Evolutionary conservation across 92 coral and sea anemone species (phyloP), one percentile per base, ranked within the genome.

Genomic region (Paramuricea clavata): DNA sequence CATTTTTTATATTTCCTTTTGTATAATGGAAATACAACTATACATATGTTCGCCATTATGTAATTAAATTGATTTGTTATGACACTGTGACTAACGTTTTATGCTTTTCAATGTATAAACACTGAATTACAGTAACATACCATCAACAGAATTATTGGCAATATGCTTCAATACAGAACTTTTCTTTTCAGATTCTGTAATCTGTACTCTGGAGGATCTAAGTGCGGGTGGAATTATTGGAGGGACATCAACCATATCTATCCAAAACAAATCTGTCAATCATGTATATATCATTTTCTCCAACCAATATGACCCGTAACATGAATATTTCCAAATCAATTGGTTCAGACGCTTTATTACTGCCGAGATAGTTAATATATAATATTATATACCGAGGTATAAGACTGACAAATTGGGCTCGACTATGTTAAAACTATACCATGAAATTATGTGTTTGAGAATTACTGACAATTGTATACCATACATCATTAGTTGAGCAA

Each of bases 401-500:
- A 4, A 11, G 12, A 56, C 2, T 4, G 12, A 56, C 21, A 17
- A 3, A 23, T n/a, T n/a, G n/a, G n/a, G n/a, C n/a, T n/a, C n/a
- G n/a, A n/a, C n/a, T n/a, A n/a, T n/a, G n/a, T n/a, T n/a, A n/a
- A n/a, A n/a, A n/a, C n/a, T n/a, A n/a, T n/a, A n/a, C n/a, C n/a
- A n/a, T n/a, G n/a, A n/a, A n/a, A n/a, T n/a, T n/a, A n/a, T n/a
- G n/a, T n/a, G 64, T 56, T 56, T 2, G 5, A 56, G 22, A 56
- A 13, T 17, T 56, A 23, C 64, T 56, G 21, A 11, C 64, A 56
- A 23, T 2, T 2, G 5, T 19, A 21, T n/a, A 1, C 5, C 35
- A 1, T 65, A 65, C 92, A 83, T 74, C 79, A 17, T 77, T 83
- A 1, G 49, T 41, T 32, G 81, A 84, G 52, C 89, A 85, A 26